Conservation (phyloP, 2,888 invertebrate species). For the Trichacis sp. region DNA sequence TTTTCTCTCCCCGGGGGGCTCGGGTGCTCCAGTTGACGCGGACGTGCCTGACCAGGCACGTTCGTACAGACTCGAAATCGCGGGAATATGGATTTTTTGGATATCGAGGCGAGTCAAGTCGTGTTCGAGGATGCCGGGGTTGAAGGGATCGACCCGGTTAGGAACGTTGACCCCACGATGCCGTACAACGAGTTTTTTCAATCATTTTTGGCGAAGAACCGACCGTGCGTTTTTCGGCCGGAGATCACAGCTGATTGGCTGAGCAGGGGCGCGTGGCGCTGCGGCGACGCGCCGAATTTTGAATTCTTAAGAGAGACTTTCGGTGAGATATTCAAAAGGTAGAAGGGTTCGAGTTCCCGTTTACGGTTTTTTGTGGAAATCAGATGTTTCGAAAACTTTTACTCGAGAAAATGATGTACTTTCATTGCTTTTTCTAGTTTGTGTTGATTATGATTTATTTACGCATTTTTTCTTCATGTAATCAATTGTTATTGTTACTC, state of each 20-base stretch:
- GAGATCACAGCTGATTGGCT: conserved; percentile 76
- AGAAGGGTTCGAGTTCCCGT: too few species aligned
- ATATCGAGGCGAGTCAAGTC: not conserved
- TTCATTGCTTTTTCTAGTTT: too few species aligned
- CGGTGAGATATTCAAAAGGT: conserved; percentile 32
- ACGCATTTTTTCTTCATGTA: too few species aligned
- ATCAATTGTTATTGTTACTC: too few species aligned
- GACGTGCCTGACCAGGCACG: not conserved
- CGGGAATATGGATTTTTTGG: not conserved
- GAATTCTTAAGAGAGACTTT: conserved; percentile 65
- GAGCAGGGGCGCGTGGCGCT: conserved; percentile 75
- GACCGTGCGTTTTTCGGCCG: conserved; percentile 77
- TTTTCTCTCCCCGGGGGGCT: too few species aligned
- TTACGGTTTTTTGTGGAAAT: too few species aligned
- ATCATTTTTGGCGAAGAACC: conserved; percentile 68
- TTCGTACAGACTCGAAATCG: not conserved
- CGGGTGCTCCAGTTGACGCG: too few species aligned
- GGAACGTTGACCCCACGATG: conserved; percentile 37
- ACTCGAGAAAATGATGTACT: too few species aligned
- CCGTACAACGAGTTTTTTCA: conserved; percentile 61
- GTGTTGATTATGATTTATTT: too few species aligned
- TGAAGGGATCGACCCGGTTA: conserved; percentile 6
- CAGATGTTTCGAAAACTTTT: too few species aligned
- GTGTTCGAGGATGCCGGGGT: not conserved
- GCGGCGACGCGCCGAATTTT: conserved; percentile 73